Evolutionary conservation across 92 coral and sea anemone species (phyloP), one percentile per base, ranked within the genome.

Genomic region (Epizoanthus illoricatus): DNA sequence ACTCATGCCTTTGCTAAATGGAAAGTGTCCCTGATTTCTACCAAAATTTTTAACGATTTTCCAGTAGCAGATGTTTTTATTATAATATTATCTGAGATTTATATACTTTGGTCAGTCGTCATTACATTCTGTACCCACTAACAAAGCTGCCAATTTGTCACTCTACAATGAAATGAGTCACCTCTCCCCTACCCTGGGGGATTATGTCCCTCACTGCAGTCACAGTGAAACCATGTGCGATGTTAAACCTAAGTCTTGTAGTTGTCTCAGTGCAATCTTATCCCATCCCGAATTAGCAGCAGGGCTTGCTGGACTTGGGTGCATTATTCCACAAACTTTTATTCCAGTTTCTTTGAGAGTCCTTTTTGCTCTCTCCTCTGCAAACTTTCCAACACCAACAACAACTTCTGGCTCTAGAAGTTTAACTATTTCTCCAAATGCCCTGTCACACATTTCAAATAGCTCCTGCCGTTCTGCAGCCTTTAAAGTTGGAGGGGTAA

Each of bases 231-330:
- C 85, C 45, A 93, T 41, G 59, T 79, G 79, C 28, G 72, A 55
- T 76, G 89, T 80, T 10, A 90, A 84, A 10, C 88, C 91, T 8
- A 79, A 33, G 7, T 87, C 88, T 42, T 84, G 69, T 10, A 93
- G 85, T 65, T 93, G 92, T 23, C 72, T 79, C 66, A 86, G 57
- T 79, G 87, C 97, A 20, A 93, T 79, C 3, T 86, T 74, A 52
- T 74, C 83, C 97, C 97, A 93, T 15, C 92, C 90, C 7, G 85
- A 71, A 79, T 93, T 93, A 16, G 97, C 97, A 40, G 83, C 90
- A 12, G 94, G 94, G 85, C 90, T 93, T 7, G 94, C 94, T 39
- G 97, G 97, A 40, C 97, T 93, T 49, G 97, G 97, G 40, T 93
- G 97, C 92, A 90, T 90, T 18, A 90, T 74, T 2, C 86, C 80